phyloP scores from a whole-genome alignment of 2,888 invertebrate genomes.

The Papilio elwesi region DNA sequence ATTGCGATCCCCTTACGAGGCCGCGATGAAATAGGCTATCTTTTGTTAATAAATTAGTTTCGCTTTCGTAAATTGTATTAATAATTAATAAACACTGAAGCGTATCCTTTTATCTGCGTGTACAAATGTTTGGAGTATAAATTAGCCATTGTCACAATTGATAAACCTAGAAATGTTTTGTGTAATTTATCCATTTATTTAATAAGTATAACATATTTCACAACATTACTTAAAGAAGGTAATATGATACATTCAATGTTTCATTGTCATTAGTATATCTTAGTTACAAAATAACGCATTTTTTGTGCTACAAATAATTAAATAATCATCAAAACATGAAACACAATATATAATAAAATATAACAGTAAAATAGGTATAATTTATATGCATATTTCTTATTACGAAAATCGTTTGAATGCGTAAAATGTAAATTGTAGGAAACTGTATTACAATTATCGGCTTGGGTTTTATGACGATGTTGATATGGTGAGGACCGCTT shows the following conservation, averaged over 20 bases:
- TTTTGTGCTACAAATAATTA: too few species aligned
- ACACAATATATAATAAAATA: too few species aligned
- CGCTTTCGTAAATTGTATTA: constrained; percentile 7
- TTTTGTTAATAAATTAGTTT: constrained; percentile 25
- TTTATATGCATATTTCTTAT: neutral
- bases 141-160: neutral
- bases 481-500: constrained; percentile 22
- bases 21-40: constrained; percentile 14
- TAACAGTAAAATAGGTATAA: too few species aligned
- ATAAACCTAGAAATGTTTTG: neutral
- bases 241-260: too few species aligned
- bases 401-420: neutral
- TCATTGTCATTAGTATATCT: too few species aligned
- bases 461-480: constrained; percentile 22
- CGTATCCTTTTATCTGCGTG: neutral
- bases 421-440: constrained; percentile 3
- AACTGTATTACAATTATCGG: constrained; percentile 27
- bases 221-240: too few species aligned
- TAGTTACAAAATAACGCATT: too few species aligned
- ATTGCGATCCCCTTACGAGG: too few species aligned
- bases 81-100: constrained; percentile 11
- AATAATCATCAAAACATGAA: too few species aligned
- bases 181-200: too few species aligned
- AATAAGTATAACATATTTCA: too few species aligned
- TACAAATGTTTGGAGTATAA: neutral